These are phyloP conservation scores for Chiroxiphia lanceolata DNA, from an alignment of 2,797 vertebrate genomes.

Conservation along the genomic window DNA sequence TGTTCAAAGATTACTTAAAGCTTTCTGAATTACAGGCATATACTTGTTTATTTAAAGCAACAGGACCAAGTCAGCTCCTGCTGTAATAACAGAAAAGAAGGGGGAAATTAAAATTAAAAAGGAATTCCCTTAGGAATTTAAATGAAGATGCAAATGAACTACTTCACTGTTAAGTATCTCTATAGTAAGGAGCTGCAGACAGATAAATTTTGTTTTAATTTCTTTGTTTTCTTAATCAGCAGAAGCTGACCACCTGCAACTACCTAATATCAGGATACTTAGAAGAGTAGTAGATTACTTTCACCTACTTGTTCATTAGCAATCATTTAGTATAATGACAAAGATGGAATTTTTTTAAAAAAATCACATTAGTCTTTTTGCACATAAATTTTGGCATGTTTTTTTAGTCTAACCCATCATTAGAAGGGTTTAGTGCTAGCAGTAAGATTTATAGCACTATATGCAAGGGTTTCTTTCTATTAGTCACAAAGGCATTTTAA, in stretches of 20 bases:
- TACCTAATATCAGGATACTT: background rate
- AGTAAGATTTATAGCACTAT: conserved; percentile 44
- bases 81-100: background rate
- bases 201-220: background rate
- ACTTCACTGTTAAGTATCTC: background rate
- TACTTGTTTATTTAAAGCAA: background rate
- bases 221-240: background rate
- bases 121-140: background rate
- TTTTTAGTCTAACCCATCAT: background rate
- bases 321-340: conserved; percentile 2
- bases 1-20: background rate
- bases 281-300: background rate
- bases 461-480: conserved; percentile 5
- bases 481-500: conserved; percentile 64
- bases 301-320: background rate
- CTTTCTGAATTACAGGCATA: background rate
- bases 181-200: background rate
- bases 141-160: background rate
- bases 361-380: background rate
- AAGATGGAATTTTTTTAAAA: background rate
- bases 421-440: conserved; percentile 13
- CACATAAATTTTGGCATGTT: conserved; percentile 5
- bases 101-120: rapidly evolving
- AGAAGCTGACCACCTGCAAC: background rate
- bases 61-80: background rate